Evolutionary conservation across 2,113 vertebrate genomes (phyloP).

Genomic region (Pachypanchax playfairii): DNA sequence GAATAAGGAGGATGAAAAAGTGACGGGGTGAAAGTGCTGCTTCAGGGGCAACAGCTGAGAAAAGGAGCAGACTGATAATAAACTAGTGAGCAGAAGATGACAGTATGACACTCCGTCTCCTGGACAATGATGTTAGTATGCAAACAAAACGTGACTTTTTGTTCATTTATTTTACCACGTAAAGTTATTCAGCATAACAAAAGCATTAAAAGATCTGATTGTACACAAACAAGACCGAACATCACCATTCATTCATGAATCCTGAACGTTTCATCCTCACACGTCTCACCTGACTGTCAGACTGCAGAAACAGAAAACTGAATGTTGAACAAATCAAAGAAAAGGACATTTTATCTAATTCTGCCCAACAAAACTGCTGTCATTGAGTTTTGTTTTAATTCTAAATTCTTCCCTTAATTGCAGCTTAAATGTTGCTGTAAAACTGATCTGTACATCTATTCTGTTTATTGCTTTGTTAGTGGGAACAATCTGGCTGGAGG

Average conservation of each 20-base stretch:
- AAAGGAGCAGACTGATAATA: constrained; percentile 38
- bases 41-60: constrained; percentile 43
- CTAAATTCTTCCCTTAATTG: constrained; percentile 68
- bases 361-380: not conserved
- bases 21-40: constrained; percentile 40
- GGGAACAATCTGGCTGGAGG: constrained; percentile 78
- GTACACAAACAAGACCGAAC: too few relatives aligned
- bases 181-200: constrained; percentile 7
- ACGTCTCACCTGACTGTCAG: not conserved
- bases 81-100: constrained; percentile 51
- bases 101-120: not conserved
- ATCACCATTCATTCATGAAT: not conserved
- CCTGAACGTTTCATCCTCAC: not conserved
- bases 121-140: too few relatives aligned
- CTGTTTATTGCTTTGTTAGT: constrained; percentile 81
- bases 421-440: constrained; percentile 69
- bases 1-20: constrained; percentile 32
- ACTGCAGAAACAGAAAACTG: constrained; percentile 13
- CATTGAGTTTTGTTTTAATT: constrained; percentile 23
- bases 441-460: constrained; percentile 74
- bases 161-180: too few relatives aligned
- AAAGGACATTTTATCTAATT: not conserved
- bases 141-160: too few relatives aligned
- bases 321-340: not conserved
- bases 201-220: too few relatives aligned